Conservation (phyloP, 37 sponge, comb jelly and placozoan genomes). For the Chondrilla cf. caribensis region DNA sequence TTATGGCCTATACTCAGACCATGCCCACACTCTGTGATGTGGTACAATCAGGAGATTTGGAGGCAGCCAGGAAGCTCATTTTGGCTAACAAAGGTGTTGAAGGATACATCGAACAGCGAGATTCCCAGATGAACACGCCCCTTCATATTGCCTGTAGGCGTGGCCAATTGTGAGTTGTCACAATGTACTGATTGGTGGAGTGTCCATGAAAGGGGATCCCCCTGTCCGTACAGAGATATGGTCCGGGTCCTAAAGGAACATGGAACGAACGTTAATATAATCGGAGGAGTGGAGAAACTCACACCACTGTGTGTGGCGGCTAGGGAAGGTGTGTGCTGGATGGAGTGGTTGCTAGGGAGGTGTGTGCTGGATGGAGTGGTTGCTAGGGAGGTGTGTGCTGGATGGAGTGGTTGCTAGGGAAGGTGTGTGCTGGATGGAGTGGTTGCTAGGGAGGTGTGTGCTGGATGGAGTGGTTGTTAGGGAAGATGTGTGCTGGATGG, state of each 20-base stretch:
- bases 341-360: too few relatives aligned
- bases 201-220: not conserved
- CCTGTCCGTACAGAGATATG: conserved; percentile 34
- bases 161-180: conserved; percentile 57
- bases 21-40: conserved; percentile 70
- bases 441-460: too few relatives aligned
- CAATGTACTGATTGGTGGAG: not conserved
- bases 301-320: conserved; percentile 73
- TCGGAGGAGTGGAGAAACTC: conserved; percentile 68
- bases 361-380: too few relatives aligned
- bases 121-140: conserved; percentile 71
- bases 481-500: too few relatives aligned
- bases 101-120: conserved; percentile 69
- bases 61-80: conserved; percentile 37
- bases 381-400: too few relatives aligned
- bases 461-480: too few relatives aligned
- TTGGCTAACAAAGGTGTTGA: conserved; percentile 8
- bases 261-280: conserved; percentile 66
- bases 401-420: too few relatives aligned
- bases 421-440: too few relatives aligned
- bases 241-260: conserved; percentile 43
- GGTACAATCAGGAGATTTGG: conserved; percentile 74
- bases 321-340: conserved; percentile 52
- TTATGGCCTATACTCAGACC: conserved; percentile 38
- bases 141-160: conserved; percentile 71